phyloP scores from a whole-genome alignment of 2,113 vertebrate genomes.

The Erythrocebus patas region DNA sequence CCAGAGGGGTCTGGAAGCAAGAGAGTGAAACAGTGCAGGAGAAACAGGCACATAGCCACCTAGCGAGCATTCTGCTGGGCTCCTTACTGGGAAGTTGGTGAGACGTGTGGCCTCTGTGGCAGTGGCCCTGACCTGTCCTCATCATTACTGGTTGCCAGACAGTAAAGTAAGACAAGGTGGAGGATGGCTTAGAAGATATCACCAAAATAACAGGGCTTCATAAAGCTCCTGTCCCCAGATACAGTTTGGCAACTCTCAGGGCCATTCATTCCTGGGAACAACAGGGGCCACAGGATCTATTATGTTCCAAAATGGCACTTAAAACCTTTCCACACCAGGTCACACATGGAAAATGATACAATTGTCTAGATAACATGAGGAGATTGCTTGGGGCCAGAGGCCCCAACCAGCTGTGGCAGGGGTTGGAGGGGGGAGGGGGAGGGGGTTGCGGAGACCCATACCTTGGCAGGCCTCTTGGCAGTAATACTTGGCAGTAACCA shows the following conservation, averaged over 20 bases:
- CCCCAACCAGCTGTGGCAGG: neutral
- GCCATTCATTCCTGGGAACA: neutral
- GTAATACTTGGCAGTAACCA: too few relatives aligned
- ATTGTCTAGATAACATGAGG: neutral
- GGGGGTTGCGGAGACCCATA: neutral
- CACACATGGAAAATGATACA: neutral
- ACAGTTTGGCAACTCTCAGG: neutral
- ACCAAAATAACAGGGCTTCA: neutral
- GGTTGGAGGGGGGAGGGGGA: neutral
- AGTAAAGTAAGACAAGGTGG: neutral
- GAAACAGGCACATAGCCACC: neutral
- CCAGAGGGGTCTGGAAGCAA: neutral
- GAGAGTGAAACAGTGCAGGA: neutral
- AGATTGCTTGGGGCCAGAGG: neutral
- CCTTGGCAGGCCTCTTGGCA: neutral
- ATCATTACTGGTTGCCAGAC: neutral
- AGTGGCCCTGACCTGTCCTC: neutral
- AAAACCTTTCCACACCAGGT: neutral
- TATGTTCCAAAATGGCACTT: neutral
- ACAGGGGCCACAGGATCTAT: neutral
- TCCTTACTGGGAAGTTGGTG: neutral
- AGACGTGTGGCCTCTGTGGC: too few relatives aligned
- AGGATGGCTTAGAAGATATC: neutral
- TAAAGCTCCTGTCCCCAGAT: neutral
- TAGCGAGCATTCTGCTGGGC: rapidly evolving